These are phyloP conservation scores for Aplochiton taeniatus DNA, from an alignment of 2,797 vertebrate species.

Conservation along the genomic window DNA sequence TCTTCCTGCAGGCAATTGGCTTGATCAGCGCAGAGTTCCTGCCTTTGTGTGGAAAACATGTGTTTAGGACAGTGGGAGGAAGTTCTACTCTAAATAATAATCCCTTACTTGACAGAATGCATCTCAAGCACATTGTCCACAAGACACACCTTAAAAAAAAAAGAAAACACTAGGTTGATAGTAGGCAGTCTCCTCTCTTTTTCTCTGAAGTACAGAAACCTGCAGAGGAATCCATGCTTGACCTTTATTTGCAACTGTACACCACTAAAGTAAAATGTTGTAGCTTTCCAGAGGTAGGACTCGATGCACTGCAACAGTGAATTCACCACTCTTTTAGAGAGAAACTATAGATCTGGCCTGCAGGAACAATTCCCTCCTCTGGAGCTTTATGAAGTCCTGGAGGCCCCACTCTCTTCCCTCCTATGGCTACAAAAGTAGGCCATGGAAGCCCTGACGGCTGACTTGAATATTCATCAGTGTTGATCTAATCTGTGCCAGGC, in stretches of 20 bases:
- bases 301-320: no score
- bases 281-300: no score
- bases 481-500: slow-evolving; percentile 77
- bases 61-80: slow-evolving; percentile 56
- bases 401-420: slow-evolving; percentile 14
- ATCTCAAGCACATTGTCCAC: not conserved
- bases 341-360: no score
- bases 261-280: no score
- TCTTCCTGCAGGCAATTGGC: slow-evolving; percentile 52
- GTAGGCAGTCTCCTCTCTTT: no score
- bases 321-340: no score
- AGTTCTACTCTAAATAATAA: slow-evolving; percentile 47
- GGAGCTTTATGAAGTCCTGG: not conserved
- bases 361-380: no score
- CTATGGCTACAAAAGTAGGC: slow-evolving; percentile 44
- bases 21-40: slow-evolving; percentile 58
- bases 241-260: no score
- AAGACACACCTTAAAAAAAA: not conserved
- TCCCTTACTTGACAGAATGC: slow-evolving; percentile 25
- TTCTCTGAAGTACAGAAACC: no score
- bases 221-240: no score
- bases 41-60: slow-evolving; percentile 59
- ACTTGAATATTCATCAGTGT: slow-evolving; percentile 74
- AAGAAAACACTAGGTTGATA: no score
- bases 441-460: slow-evolving; percentile 34